Conservation (phyloP, 1,140 invertebrate species). For the Zaprionus tsacasi region DNA sequence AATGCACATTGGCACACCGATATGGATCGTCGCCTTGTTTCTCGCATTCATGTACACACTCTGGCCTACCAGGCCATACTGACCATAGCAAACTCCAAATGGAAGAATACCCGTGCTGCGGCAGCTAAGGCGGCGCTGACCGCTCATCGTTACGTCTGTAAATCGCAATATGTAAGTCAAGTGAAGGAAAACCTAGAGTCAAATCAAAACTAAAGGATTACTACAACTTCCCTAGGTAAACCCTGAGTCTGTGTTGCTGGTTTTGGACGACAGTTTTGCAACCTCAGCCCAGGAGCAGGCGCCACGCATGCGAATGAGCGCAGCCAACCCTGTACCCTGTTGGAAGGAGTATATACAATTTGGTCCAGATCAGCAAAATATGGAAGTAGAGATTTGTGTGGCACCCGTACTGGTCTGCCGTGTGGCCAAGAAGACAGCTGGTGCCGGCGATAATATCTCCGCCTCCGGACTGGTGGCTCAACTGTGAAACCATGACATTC, state of each 20-base stretch:
- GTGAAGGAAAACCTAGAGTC: neutral
- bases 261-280: constrained; percentile 94
- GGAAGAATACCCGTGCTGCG: constrained; percentile 92
- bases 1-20: constrained; percentile 38
- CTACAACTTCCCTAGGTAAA: constrained; percentile 86
- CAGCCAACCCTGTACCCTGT: constrained; percentile 91
- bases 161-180: constrained; percentile 86
- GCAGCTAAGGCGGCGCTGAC: constrained; percentile 94
- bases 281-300: constrained; percentile 86
- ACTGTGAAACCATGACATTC: constrained; percentile 81
- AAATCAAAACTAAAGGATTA: neutral
- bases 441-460: constrained; percentile 95
- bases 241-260: constrained; percentile 88
- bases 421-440: constrained; percentile 92
- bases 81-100: constrained; percentile 86
- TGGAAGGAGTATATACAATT: constrained; percentile 89
- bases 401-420: constrained; percentile 94
- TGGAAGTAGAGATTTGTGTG: constrained; percentile 90
- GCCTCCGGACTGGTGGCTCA: constrained; percentile 92
- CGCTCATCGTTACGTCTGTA: constrained; percentile 94
- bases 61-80: constrained; percentile 94
- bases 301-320: constrained; percentile 87
- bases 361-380: constrained; percentile 65
- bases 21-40: constrained; percentile 85
- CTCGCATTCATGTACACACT: constrained; percentile 94